phyloP scores from a whole-genome alignment of 92 coral and sea anemone species.

The Porites cylindrica region DNA sequence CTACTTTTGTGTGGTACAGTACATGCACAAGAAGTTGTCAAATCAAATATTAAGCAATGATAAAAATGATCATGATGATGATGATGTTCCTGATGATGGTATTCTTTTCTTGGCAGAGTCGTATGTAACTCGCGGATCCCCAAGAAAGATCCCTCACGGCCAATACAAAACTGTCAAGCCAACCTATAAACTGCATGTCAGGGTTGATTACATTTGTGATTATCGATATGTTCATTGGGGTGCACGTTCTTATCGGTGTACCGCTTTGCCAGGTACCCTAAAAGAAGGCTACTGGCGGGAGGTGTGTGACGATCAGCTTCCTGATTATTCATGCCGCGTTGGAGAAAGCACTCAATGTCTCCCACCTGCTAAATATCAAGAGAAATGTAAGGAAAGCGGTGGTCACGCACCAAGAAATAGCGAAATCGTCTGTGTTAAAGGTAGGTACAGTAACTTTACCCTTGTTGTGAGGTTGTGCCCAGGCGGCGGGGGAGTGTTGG shows the following conservation, averaged over 20 bases:
- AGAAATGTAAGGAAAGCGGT: slow-evolving; percentile 22
- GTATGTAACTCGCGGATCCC: background rate
- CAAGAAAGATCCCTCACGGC: slow-evolving; percentile 21
- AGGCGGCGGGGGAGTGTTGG: no score
- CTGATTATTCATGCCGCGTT: no score
- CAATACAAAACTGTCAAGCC: background rate
- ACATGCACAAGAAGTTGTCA: no score
- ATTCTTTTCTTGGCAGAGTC: slow-evolving; percentile 20
- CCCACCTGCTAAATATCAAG: background rate
- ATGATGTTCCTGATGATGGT: background rate
- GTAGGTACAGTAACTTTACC: slow-evolving; percentile 27
- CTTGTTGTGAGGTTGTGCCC: no score
- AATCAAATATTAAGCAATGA: no score
- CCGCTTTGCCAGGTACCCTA: no score
- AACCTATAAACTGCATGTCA: background rate
- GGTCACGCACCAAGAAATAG: slow-evolving; percentile 1
- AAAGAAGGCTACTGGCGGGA: no score
- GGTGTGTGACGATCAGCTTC: no score
- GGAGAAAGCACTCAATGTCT: no score
- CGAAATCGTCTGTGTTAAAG: background rate
- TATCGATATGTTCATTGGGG: slow-evolving; percentile 51
- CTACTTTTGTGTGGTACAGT: no score
- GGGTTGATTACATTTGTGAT: slow-evolving; percentile 25
- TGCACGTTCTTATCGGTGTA: background rate
- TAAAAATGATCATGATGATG: no score